phyloP scores from a whole-genome alignment of 2,113 vertebrate genomes.

The Oophaga pumilio region DNA sequence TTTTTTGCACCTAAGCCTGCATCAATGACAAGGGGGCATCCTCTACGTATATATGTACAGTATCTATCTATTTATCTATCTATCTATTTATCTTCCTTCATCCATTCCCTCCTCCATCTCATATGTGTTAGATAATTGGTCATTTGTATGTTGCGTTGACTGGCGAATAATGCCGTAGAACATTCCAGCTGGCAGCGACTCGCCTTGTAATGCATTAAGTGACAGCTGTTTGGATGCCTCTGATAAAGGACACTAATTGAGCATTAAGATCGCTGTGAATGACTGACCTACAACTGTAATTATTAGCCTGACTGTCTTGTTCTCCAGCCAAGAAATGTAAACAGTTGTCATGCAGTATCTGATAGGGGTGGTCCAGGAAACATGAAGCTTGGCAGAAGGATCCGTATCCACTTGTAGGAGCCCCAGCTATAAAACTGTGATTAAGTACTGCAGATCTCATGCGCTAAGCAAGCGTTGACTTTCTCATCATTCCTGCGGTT shows the following conservation, averaged over 20 bases:
- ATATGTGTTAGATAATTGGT: background rate
- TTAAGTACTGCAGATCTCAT: background rate
- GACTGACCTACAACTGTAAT: constrained; percentile 40
- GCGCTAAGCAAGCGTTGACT: background rate
- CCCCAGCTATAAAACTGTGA: constrained; percentile 34
- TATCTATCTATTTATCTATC: constrained; percentile 18
- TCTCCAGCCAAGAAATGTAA: constrained; percentile 49
- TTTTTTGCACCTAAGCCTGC: too few relatives aligned
- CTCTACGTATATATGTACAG: background rate
- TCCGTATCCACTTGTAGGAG: background rate
- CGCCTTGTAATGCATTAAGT: constrained; percentile 15
- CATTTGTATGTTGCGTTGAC: background rate
- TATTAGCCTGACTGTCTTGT: constrained; percentile 25
- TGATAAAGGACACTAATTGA: constrained; percentile 49
- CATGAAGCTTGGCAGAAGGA: constrained; percentile 14
- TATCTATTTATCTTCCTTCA: background rate
- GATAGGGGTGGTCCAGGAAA: constrained; percentile 15
- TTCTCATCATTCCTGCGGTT: constrained; percentile 4
- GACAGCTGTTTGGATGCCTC: constrained; percentile 45
- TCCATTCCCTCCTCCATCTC: background rate
- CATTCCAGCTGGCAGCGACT: constrained; percentile 17
- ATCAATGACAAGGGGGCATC: too few relatives aligned
- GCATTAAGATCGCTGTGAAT: constrained; percentile 32
- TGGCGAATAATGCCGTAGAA: background rate
- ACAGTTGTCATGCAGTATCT: constrained; percentile 34